phyloP scores from a whole-genome alignment of 53 echinoderm and acorn worm genomes.

The Henricia sp. region DNA sequence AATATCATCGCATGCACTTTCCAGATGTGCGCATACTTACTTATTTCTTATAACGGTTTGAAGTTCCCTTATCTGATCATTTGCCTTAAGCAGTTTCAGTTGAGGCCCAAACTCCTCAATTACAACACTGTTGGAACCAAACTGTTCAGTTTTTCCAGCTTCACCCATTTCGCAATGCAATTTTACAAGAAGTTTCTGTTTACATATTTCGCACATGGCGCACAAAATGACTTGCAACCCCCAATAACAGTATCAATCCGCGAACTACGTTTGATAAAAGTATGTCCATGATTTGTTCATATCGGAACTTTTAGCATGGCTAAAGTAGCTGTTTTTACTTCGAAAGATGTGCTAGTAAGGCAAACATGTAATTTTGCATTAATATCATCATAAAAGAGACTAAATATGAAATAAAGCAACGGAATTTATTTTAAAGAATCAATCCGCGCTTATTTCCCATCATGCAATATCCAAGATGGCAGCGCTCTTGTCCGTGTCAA shows the following conservation, averaged over 20 bases:
- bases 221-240: slow-evolving; percentile 26
- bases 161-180: slow-evolving; percentile 58
- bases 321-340: no score
- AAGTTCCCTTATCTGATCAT: slow-evolving; percentile 85
- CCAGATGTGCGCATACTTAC: slow-evolving; percentile 60
- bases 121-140: slow-evolving; percentile 77
- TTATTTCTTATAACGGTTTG: slow-evolving; percentile 90
- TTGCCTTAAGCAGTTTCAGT: slow-evolving; percentile 76
- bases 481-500: slow-evolving; percentile 47
- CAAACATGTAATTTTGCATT: no score
- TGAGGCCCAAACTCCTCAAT: slow-evolving; percentile 71
- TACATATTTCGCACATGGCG: background rate
- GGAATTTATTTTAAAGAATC: background rate
- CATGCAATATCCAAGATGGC: slow-evolving; percentile 66
- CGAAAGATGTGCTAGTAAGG: no score
- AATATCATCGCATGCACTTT: no score
- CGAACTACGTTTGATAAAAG: background rate
- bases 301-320: background rate
- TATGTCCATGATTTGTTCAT: background rate
- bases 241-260: background rate
- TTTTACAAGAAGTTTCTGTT: background rate
- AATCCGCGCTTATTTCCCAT: slow-evolving; percentile 50
- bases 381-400: background rate
- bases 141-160: slow-evolving; percentile 47
- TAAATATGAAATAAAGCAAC: background rate